These are phyloP conservation scores for Tholera decimalis DNA, from an alignment of 2,888 invertebrate genomes.

Conservation along the genomic window DNA sequence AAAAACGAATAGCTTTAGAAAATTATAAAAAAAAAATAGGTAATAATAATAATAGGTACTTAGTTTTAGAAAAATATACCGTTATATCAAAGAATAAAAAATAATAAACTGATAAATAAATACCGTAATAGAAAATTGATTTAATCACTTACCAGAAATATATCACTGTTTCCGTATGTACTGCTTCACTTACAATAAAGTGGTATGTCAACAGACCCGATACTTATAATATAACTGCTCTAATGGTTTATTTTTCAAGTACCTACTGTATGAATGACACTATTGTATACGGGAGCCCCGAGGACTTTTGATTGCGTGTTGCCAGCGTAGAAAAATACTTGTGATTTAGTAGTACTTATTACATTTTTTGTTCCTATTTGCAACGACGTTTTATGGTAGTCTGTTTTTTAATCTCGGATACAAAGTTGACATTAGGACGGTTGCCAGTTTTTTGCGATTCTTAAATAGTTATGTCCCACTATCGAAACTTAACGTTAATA, in stretches of 20 bases:
- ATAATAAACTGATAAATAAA: not conserved
- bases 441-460: no score
- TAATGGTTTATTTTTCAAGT: not conserved
- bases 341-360: not conserved
- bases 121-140: not conserved
- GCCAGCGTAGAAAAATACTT: slow-evolving; percentile 25
- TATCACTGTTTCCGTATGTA: not conserved
- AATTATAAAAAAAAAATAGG: no score
- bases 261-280: slow-evolving; percentile 21
- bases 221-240: not conserved
- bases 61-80: no score
- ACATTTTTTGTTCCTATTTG: not conserved
- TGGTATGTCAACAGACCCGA: slow-evolving; percentile 6
- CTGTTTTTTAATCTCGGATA: no score
- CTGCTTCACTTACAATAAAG: slow-evolving; percentile 17
- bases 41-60: no score
- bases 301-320: slow-evolving; percentile 22
- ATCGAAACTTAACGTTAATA: no score
- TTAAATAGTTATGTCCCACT: no score
- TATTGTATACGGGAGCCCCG: slow-evolving; percentile 26
- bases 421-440: no score
- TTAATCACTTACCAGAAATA: slow-evolving; percentile 26
- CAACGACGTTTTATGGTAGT: not conserved
- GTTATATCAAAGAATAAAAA: not conserved
- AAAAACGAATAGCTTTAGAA: no score